Base-by-base conservation (phyloP, 2,888 invertebrate species). In the Elgonia sp. region DNA sequence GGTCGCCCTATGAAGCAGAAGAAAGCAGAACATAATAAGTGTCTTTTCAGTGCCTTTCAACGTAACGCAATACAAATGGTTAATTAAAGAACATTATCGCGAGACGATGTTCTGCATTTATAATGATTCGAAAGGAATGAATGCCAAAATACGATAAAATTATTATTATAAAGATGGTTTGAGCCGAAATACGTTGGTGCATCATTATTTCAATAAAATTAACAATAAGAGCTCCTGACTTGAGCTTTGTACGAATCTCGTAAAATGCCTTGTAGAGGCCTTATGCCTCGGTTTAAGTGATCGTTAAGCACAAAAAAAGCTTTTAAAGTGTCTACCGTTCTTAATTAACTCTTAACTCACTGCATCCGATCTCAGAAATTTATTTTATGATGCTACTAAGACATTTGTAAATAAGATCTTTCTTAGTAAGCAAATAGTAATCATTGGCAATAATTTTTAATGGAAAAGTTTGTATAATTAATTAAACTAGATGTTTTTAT, bases 1-100 rank as follows among this genome's bases (percentile, higher is more conserved):
- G 95, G 93, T 99, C 98, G 0, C 98, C 98, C 98, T 98, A 95
- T 42, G 95, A 94, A 89, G 20, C 7, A 80, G 63, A 73, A 57
- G 14, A 69, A 42, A 76, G 67, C 42, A 55, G 57, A 20, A 57
- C 20, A 53, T 77, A 65, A 50, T 40, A 50, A 70, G n/a, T 46
- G 12, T 2, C 57, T 67, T 65, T 77, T 42, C 20, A 29, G 55
- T 67, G 29, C 9, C 29, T 67, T 42, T 76, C 39, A 65, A 39
- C 63, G 42, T 46, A 62, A 65, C 20, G 14, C 39, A 9, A 21
- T 50, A 46, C 37, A 60, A 63, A 62, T 20, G 37, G 21, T 72
- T 72, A 81, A 81, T 53, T 72, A 63, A 81, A 12, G 12, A 39
- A 63, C 12, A 50, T 50, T 10, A 50, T 39, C 46, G n/a, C 10